Evolutionary conservation across 1,140 invertebrate genomes (phyloP), one percentile per base, ranked within the genome.

Genomic region (Coptotermes formosanus): DNA sequence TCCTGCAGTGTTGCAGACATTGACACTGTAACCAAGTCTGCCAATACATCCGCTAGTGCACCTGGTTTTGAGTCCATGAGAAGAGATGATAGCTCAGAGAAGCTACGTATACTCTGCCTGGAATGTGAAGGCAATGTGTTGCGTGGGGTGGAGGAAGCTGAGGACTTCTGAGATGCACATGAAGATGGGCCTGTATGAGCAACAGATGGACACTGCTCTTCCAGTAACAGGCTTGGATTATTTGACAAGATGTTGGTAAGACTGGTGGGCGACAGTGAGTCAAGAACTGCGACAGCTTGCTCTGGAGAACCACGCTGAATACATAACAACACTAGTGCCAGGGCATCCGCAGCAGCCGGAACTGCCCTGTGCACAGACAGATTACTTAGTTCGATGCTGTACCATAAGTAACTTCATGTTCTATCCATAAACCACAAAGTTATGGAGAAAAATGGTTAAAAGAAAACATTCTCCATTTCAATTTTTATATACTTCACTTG

Each of bases 281-380:
- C 89, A 6, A 94, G 87, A 45, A 90, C 89, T 30, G 90, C 89
- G 85, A 91, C 90, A 0, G 93, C 93, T 84, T 91, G 90, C 19
- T 90, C 89, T 64, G 90, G 89, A 85, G 91, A 92, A 32, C 92
- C 92, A n/a, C 92, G 92, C 86, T 94, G 92, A 21, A 93, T 91
- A 83, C 92, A 92, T 7, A 94, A 88, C 12, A 94, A 86, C 7
- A 91, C 89, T 0, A 94, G 88, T 6, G 92, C 92, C 45, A 94
- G 88, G 86, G 90, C 90, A 45, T 89, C 88, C 4, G 88, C 85
- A 69, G 92, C 89, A 48, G 91, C 90, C 14, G 88, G 87, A 81
- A 90, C 89, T 32, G 87, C 85, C 11, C 89, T 88, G 2, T 87
- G 44, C 9, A 44, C 25, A 87, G 32, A 16, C 44, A 86, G 43